A percentile compares a stretch with the other conserved stretches of the same genome.
phyloP scores from a whole-genome alignment of 2,888 invertebrate species.

The Eutolmus rufibarbis region DNA sequence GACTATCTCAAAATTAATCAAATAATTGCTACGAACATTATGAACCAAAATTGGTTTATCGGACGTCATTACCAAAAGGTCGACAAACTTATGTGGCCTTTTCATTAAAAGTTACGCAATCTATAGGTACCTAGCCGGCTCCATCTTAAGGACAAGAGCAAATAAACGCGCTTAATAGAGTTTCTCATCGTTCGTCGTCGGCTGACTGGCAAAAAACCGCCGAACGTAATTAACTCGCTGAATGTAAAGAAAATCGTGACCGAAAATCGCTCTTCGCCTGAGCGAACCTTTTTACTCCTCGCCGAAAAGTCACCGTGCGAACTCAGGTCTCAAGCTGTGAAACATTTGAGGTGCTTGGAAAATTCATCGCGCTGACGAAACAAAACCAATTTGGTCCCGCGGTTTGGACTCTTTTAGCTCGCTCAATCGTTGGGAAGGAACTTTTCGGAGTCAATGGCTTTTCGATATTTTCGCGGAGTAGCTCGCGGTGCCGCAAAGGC shows the following conservation, averaged over 20 bases:
- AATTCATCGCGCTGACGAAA: background rate
- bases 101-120: background rate
- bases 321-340: background rate
- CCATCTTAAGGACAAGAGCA: background rate
- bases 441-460: background rate
- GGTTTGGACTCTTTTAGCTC: background rate
- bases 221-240: background rate
- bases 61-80: background rate
- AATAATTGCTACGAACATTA: background rate
- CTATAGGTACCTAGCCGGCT: background rate
- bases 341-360: background rate
- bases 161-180: background rate
- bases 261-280: background rate
- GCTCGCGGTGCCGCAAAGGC: background rate
- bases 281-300: background rate
- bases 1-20: background rate
- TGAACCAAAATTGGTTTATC: background rate
- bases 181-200: background rate
- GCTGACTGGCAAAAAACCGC: background rate
- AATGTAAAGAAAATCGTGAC: constrained; percentile 4
- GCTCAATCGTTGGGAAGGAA: background rate
- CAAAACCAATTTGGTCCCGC: background rate
- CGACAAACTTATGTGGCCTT: background rate
- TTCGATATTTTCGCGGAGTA: background rate
- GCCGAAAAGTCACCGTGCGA: background rate